Evolutionary conservation across 2,113 vertebrate species (phyloP).

Genomic region (Panthera uncia): DNA sequence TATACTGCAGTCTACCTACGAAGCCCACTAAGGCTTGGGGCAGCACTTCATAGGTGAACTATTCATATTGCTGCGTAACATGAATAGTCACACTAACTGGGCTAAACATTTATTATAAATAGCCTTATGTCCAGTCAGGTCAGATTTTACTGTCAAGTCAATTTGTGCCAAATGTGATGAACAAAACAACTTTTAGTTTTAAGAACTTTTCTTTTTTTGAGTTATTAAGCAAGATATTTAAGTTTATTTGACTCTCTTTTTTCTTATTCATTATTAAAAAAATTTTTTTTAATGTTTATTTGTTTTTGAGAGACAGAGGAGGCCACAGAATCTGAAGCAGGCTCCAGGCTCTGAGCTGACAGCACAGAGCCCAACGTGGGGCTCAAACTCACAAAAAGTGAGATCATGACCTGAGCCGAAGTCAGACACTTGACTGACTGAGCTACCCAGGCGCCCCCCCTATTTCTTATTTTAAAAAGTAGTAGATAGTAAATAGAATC

Average conservation of each 20-base stretch:
- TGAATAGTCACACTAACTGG: background rate
- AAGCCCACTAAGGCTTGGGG: background rate
- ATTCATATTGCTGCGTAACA: background rate
- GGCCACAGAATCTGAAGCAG: no score
- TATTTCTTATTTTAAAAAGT: background rate
- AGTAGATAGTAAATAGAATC: background rate
- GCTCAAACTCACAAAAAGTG: no score
- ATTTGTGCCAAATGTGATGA: background rate
- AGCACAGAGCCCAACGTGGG: no score
- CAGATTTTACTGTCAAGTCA: background rate
- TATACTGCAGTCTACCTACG: background rate
- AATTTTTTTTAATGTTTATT: no score
- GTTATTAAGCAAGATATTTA: background rate
- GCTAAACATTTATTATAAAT: background rate
- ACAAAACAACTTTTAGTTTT: background rate
- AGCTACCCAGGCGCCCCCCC: no score
- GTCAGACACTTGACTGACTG: no score
- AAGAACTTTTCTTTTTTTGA: background rate
- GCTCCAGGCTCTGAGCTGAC: no score
- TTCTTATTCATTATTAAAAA: background rate
- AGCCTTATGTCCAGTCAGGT: background rate
- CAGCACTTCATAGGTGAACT: background rate
- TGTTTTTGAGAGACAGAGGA: no score
- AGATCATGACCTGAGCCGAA: no score
- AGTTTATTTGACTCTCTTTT: background rate